These are phyloP conservation scores for Steatocranus sp. DNA, from an alignment of 2,797 vertebrate species.

Conservation along the genomic window DNA sequence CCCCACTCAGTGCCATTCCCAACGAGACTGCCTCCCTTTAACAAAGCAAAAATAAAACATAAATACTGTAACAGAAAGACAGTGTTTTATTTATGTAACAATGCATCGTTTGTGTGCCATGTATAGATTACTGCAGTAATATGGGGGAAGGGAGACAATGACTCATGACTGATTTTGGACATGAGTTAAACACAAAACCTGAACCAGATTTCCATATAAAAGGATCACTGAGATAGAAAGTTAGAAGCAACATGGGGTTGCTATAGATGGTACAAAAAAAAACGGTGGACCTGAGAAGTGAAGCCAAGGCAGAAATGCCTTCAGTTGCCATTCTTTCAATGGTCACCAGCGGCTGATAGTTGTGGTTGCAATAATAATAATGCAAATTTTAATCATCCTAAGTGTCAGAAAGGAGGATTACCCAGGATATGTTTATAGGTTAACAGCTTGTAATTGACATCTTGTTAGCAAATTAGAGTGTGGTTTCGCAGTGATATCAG, in stretches of 20 bases:
- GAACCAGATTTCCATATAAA: background rate
- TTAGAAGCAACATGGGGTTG: background rate
- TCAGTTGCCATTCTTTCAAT: background rate
- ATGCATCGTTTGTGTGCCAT: background rate
- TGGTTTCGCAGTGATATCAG: background rate
- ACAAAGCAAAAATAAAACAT: background rate
- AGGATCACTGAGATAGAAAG: background rate
- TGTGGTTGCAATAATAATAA: background rate
- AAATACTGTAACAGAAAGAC: background rate
- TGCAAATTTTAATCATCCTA: background rate
- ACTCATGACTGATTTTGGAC: background rate
- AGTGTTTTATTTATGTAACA: background rate
- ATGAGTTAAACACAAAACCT: background rate
- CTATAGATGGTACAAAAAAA: background rate
- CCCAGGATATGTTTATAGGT: background rate
- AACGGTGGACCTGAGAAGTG: background rate
- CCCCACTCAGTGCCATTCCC: background rate
- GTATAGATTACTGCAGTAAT: background rate
- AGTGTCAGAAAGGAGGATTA: background rate
- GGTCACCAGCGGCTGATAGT: background rate
- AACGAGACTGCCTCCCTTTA: background rate
- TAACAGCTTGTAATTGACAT: background rate
- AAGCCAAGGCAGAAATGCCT: background rate
- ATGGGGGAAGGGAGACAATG: background rate
- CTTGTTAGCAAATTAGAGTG: background rate